These are phyloP conservation scores for Papilio gigon DNA, from an alignment of 2,888 invertebrate genomes.

Conservation along the genomic window DNA sequence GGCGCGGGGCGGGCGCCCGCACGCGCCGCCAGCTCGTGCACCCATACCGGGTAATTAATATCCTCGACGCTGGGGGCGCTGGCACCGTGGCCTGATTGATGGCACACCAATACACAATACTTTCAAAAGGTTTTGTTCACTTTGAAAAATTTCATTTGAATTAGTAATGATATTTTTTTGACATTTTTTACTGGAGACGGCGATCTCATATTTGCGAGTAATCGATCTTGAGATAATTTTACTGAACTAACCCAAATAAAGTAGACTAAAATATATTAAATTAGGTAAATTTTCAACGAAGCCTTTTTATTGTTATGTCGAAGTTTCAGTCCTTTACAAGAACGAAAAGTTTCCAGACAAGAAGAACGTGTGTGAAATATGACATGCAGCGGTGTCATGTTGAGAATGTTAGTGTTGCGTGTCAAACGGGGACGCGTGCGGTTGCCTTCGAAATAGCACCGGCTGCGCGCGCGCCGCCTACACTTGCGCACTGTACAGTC, in stretches of 20 bases:
- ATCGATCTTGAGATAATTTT: too few relatives aligned
- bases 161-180: background rate
- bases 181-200: too few relatives aligned
- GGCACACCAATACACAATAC: background rate
- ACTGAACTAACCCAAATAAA: too few relatives aligned
- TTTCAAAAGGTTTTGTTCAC: background rate
- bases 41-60: conserved; percentile 36
- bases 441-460: conserved; percentile 12
- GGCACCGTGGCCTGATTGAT: conserved; percentile 25
- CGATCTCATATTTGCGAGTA: too few relatives aligned
- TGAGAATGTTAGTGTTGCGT: conserved; percentile 12
- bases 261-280: too few relatives aligned
- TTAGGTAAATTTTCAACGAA: background rate
- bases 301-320: too few relatives aligned
- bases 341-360: background rate
- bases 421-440: background rate
- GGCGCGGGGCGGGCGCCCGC: conserved; percentile 30
- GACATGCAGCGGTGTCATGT: background rate
- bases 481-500: conserved; percentile 15
- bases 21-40: conserved; percentile 35
- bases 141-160: too few relatives aligned
- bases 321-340: too few relatives aligned
- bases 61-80: conserved; percentile 8
- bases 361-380: background rate
- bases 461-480: conserved; percentile 28